Percentiles rank a stretch among this genome's conserved stretches.
phyloP scores from a whole-genome alignment of 2,888 invertebrate genomes.

The Spodoptera picta region DNA sequence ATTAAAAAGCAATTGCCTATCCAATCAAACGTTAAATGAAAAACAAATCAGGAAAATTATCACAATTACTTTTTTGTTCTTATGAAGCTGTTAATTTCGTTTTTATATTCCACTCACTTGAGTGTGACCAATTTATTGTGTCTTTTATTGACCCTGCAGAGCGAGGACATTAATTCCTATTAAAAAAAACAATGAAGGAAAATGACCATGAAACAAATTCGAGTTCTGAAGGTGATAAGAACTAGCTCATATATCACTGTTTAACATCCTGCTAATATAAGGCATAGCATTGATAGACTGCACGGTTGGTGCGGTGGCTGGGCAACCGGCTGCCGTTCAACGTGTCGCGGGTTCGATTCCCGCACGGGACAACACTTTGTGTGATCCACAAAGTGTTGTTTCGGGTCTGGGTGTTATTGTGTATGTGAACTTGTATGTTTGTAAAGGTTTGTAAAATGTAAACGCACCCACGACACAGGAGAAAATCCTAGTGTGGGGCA shows the following conservation, averaged over 20 bases:
- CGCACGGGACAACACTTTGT: too few relatives aligned
- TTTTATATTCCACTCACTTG: conserved; percentile 20
- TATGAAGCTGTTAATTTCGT: neutral
- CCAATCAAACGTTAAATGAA: conserved; percentile 1
- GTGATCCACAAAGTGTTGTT: too few relatives aligned
- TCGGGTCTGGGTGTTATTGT: too few relatives aligned
- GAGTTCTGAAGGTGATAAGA: conserved; percentile 16
- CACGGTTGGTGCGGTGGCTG: too few relatives aligned
- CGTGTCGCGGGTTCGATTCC: too few relatives aligned
- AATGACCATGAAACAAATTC: conserved; percentile 25
- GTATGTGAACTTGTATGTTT: too few relatives aligned
- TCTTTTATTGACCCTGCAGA: conserved; percentile 30
- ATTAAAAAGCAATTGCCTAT: conserved; percentile 7
- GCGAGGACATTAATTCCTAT: conserved; percentile 34
- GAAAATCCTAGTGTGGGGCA: too few relatives aligned
- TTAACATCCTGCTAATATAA: conserved; percentile 1
- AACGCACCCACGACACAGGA: too few relatives aligned
- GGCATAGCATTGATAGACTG: conserved; percentile 1
- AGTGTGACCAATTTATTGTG: conserved; percentile 21
- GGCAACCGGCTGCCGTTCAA: too few relatives aligned
- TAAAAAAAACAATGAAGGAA: conserved; percentile 17
- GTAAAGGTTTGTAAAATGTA: too few relatives aligned
- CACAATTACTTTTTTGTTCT: neutral
- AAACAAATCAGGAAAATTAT: conserved; percentile 4
- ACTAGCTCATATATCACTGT: neutral